These are phyloP conservation scores for Hofmannophila pseudospretella DNA, from an alignment of 2,888 invertebrate genomes.

Conservation along the genomic window DNA sequence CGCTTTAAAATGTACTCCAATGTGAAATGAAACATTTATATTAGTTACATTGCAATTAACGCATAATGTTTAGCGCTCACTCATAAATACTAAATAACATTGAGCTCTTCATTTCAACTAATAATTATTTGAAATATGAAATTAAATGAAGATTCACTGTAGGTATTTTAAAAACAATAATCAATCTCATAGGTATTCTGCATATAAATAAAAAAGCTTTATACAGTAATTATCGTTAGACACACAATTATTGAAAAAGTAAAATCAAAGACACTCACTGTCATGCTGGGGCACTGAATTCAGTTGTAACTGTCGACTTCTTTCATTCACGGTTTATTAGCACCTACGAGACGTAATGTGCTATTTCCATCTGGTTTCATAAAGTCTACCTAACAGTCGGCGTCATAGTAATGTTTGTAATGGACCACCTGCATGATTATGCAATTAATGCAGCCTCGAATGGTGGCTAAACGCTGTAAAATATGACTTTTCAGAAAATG, in stretches of 20 bases:
- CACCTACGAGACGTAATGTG: conserved; percentile 38
- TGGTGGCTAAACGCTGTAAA: not conserved
- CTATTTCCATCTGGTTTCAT: conserved; percentile 23
- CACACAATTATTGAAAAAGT: too few relatives aligned
- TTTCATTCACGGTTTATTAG: conserved; percentile 40
- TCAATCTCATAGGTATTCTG: too few relatives aligned
- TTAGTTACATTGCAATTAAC: conserved; percentile 1
- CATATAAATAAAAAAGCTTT: too few relatives aligned
- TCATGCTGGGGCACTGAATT: too few relatives aligned
- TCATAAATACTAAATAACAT: not conserved
- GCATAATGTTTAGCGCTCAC: conserved; percentile 1
- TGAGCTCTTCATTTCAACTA: not conserved
- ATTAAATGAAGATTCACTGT: too few relatives aligned
- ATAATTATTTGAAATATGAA: too few relatives aligned
- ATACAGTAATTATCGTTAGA: too few relatives aligned
- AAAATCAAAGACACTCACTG: too few relatives aligned
- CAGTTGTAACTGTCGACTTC: conserved; percentile 38
- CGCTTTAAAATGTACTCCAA: not conserved
- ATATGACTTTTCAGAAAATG: too few relatives aligned
- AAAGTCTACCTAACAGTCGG: conserved; percentile 19
- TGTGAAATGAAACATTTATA: not conserved
- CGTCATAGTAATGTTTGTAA: conserved; percentile 22
- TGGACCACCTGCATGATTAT: conserved; percentile 42
- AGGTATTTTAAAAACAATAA: too few relatives aligned
- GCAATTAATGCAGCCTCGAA: conserved; percentile 17